Evolutionary conservation across 2,797 vertebrate species (phyloP).

Genomic region (Enteromius radiatus): DNA sequence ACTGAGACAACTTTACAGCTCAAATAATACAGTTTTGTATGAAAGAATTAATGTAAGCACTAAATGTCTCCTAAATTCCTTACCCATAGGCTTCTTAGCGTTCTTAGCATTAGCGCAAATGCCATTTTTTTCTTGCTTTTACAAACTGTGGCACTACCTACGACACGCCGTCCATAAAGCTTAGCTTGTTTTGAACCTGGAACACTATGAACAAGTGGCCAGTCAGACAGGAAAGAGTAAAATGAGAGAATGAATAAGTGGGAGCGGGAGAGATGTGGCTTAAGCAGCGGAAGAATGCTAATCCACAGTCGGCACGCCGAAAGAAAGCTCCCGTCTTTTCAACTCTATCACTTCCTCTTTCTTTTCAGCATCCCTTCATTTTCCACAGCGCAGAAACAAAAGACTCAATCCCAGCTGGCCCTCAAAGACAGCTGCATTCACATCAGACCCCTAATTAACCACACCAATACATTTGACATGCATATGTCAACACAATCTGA

Average conservation of each 20-base stretch:
- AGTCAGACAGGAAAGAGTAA: not conserved
- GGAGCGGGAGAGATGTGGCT: slow-evolving; percentile 13
- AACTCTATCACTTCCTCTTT: slow-evolving; percentile 48
- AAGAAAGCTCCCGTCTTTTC: slow-evolving; percentile 66
- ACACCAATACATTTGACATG: slow-evolving; percentile 39
- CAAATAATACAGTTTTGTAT: not conserved
- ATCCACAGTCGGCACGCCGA: slow-evolving; percentile 66
- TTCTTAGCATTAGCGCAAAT: not conserved
- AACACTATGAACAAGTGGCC: slow-evolving; percentile 4
- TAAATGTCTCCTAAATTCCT: not conserved
- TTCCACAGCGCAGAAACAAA: slow-evolving; percentile 71
- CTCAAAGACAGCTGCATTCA: slow-evolving; percentile 55
- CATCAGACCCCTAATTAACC: slow-evolving; percentile 57
- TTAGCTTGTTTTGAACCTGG: not conserved
- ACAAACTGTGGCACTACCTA: not conserved
- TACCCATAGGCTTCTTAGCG: not conserved
- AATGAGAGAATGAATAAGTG: slow-evolving; percentile 32
- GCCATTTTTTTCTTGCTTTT: not conserved
- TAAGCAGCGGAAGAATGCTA: slow-evolving; percentile 71
- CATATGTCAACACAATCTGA: slow-evolving; percentile 37
- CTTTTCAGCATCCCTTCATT: slow-evolving; percentile 68
- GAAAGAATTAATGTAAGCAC: not conserved
- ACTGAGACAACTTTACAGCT: not conserved
- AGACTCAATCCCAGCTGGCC: slow-evolving; percentile 56
- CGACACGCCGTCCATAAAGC: not conserved